phyloP scores from a whole-genome alignment of 2,888 invertebrate genomes.

The Lissocephala sabroskyi region DNA sequence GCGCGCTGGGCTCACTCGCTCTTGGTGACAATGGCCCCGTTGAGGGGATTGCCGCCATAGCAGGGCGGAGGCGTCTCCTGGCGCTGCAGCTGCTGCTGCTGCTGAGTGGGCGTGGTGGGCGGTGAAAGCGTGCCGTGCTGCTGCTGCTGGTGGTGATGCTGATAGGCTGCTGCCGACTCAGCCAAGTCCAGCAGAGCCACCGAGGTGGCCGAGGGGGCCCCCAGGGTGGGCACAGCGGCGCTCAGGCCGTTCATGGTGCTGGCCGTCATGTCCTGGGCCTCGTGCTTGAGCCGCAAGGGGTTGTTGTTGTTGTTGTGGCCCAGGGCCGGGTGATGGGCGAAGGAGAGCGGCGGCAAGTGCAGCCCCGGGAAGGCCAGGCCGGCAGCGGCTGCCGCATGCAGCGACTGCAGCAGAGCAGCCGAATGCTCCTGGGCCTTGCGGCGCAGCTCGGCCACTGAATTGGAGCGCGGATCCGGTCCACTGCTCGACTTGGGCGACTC shows the following conservation, averaged over 20 bases:
- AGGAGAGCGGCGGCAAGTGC: constrained; percentile 73
- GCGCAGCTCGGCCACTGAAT: constrained; percentile 92
- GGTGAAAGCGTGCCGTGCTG: constrained; percentile 56
- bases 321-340: constrained; percentile 69
- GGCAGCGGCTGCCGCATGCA: constrained; percentile 76
- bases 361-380: constrained; percentile 73
- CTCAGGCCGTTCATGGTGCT: constrained; percentile 70
- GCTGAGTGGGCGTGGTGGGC: constrained; percentile 65
- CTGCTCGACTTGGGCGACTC: constrained; percentile 64
- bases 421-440: constrained; percentile 96
- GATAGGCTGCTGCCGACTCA: constrained; percentile 51
- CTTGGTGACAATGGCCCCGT: constrained; percentile 39
- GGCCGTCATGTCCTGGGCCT: constrained; percentile 71
- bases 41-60: constrained; percentile 13
- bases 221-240: constrained; percentile 16
- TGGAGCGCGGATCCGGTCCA: constrained; percentile 79
- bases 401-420: constrained; percentile 85
- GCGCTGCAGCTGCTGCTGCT: constrained; percentile 27
- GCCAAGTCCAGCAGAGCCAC: constrained; percentile 46
- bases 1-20: no score
- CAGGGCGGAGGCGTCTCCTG: constrained; percentile 32
- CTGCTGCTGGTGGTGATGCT: constrained; percentile 51
- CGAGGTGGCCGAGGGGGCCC: constrained; percentile 29
- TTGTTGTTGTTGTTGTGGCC: constrained; percentile 66
- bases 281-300: constrained; percentile 59